phyloP scores from a whole-genome alignment of 2,888 invertebrate genomes.

The Frankliniella intonsa region DNA sequence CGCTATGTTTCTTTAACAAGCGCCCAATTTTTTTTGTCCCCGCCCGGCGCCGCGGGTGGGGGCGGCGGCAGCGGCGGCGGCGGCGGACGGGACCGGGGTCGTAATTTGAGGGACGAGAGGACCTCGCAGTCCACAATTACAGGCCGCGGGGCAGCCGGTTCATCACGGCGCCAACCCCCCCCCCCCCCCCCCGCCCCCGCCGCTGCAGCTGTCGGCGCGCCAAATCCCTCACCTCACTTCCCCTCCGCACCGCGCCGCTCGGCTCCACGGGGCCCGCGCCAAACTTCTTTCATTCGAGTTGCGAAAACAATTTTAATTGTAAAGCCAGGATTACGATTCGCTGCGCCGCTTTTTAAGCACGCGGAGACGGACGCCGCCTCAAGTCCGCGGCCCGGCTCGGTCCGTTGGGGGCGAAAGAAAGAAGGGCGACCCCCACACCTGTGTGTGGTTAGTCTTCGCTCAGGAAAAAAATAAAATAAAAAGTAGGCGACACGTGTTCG shows the following conservation, averaged over 20 bases:
- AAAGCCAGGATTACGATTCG: conserved; percentile 19
- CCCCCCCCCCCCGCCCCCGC: neutral
- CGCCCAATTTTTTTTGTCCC: no score
- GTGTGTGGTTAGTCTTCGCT: no score
- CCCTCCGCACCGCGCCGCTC: neutral
- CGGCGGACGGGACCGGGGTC: no score
- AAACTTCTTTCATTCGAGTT: conserved; percentile 25
- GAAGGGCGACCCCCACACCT: neutral
- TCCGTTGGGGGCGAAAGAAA: neutral
- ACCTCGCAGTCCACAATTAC: neutral
- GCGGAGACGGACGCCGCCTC: neutral
- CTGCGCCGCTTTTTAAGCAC: neutral
- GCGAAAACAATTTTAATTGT: conserved; percentile 23
- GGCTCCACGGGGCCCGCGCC: neutral
- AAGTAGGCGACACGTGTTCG: no score
- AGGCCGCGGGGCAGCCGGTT: neutral
- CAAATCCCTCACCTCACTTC: neutral
- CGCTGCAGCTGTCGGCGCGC: neutral
- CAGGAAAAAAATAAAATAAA: no score
- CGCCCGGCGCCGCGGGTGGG: no score
- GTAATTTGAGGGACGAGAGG: neutral
- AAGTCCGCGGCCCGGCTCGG: neutral
- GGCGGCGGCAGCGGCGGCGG: no score
- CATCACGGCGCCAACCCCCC: neutral
- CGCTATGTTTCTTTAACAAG: no score